Evolutionary conservation across 2,888 invertebrate species (phyloP), one percentile per base, ranked within the genome.

Genomic region (Scaptomyza cyrtandrae): DNA sequence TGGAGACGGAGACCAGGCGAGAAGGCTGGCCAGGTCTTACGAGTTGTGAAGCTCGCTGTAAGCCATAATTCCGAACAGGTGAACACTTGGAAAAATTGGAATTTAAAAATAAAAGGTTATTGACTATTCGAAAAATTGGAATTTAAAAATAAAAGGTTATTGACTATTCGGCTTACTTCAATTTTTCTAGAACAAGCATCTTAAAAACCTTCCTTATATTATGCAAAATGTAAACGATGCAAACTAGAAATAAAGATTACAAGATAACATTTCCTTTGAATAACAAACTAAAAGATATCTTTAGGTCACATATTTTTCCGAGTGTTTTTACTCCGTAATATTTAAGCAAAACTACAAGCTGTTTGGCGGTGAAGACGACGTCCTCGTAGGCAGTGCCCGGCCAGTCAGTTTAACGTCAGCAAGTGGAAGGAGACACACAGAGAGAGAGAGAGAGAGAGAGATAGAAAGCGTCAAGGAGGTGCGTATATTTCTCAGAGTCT

Each of bases 401-500:
- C 29, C 76, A 87, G 83, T 87, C 88, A 84, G 88, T 87, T 84
- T 84, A 84, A 72, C 77, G 86, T 87, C 83, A 87, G 43, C 52
- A 56, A 39, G 14, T 16, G 24, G 19, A 9, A 24, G 24, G 5
- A 3, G 2, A n/a, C 11, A 19, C n/a, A 33, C 3, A 9, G 14
- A 5, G 14, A 41, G 27, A 35, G 33, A 27, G 24, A 4, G 24
- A 4, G 24, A 24, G 24, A 24, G 5, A 24, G 24, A 19, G 35
- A 45, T 16, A 27, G 14, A 37, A 6, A 24, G 35, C 10, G 19
- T 31, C n/a, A 45, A 33, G 37, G 52, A 24, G 43, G n/a, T 35
- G 52, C 11, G 37, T 14, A 24, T 24, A 7, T 24, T 13, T 16
- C 53, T 46, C 52, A 9, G 41, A 33, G 33, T 49, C 55, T 44